Conservation (phyloP, 1,140 invertebrate genomes). For the Tetramorium alpestre region DNA sequence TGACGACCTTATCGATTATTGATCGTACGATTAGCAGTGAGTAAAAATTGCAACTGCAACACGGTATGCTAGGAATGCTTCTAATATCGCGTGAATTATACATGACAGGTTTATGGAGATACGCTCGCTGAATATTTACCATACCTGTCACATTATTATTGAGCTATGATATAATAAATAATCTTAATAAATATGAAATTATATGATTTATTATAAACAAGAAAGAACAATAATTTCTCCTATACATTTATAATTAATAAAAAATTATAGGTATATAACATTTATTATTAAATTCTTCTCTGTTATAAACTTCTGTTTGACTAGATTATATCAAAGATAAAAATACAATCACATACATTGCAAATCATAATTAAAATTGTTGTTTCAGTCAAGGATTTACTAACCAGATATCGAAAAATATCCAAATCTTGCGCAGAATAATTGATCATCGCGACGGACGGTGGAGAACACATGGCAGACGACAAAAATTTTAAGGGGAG, state of each 20-base stretch:
- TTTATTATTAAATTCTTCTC: constrained; percentile 6
- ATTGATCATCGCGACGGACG: background rate
- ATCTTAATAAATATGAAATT: background rate
- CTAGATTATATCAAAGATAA: constrained; percentile 7
- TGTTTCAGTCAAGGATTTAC: background rate
- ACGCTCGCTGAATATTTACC: background rate
- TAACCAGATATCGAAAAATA: constrained; percentile 1
- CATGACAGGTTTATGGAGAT: background rate
- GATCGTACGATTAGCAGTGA: constrained; percentile 49
- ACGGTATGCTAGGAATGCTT: constrained; percentile 19
- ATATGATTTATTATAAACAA: background rate
- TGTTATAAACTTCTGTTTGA: background rate
- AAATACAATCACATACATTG: background rate
- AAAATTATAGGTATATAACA: background rate
- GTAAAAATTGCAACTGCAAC: constrained; percentile 51
- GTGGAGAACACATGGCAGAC: background rate
- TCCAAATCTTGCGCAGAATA: constrained; percentile 5
- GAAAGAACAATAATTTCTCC: background rate
- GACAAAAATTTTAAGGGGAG: constrained; percentile 3
- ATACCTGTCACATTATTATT: background rate
- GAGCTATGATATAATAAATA: background rate
- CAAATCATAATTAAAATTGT: background rate
- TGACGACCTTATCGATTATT: constrained; percentile 51
- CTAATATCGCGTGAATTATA: constrained; percentile 2
- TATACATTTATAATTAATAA: background rate